Evolutionary conservation across 2,888 invertebrate species (phyloP).

Genomic region (Cynaeus angustus): DNA sequence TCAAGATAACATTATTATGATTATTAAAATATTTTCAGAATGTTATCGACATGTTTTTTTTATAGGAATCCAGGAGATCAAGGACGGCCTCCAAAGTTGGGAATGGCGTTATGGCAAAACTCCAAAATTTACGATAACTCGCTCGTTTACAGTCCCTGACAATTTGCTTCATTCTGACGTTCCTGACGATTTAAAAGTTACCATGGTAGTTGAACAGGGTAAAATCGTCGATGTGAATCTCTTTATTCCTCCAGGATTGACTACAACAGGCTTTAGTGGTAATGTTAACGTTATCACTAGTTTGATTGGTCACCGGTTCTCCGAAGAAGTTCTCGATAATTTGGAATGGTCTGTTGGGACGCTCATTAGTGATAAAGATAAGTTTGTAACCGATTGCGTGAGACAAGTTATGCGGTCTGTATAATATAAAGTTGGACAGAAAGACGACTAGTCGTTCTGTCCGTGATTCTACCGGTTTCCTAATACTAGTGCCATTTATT

Average conservation of each 20-base stretch:
- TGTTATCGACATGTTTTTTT: slow-evolving; percentile 16
- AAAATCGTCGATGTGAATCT: slow-evolving; percentile 79
- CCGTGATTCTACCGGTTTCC: slow-evolving; percentile 32
- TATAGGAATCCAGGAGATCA: slow-evolving; percentile 68
- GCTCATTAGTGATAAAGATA: slow-evolving; percentile 71
- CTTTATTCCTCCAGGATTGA: slow-evolving; percentile 77
- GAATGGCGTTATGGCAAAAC: slow-evolving; percentile 93
- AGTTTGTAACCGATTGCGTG: slow-evolving; percentile 78
- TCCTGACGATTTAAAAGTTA: slow-evolving; percentile 76
- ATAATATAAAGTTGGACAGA: slow-evolving; percentile 60
- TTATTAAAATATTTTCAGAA: not conserved
- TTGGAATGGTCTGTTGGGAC: slow-evolving; percentile 71
- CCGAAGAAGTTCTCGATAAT: slow-evolving; percentile 76
- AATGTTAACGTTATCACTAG: slow-evolving; percentile 78
- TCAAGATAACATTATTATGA: not conserved
- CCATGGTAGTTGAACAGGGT: slow-evolving; percentile 79
- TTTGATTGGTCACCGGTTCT: slow-evolving; percentile 79
- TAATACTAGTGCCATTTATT: slow-evolving; percentile 37
- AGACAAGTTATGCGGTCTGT: slow-evolving; percentile 77
- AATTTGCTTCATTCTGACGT: slow-evolving; percentile 72
- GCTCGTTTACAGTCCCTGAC: slow-evolving; percentile 77
- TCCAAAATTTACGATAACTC: slow-evolving; percentile 86
- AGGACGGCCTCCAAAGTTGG: slow-evolving; percentile 84
- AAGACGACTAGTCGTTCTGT: slow-evolving; percentile 43
- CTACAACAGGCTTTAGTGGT: slow-evolving; percentile 76